Base-by-base conservation (phyloP, 2,113 vertebrate genomes). In the Salvelinus alpinus region DNA sequence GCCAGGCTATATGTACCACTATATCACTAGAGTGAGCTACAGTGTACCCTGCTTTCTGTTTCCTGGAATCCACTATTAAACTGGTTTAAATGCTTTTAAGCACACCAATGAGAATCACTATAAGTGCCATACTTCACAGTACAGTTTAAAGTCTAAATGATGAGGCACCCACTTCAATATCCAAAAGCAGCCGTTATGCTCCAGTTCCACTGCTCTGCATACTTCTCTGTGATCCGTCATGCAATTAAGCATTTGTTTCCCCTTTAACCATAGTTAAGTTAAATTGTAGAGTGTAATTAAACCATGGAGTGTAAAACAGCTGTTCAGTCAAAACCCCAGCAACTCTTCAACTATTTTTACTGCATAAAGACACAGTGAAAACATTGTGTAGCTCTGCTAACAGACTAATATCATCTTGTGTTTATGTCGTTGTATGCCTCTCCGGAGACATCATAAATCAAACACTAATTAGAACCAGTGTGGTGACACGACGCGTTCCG, bases 391-490 rank as follows among this genome's bases (percentile, higher is more conserved):
- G 22, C 62, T 65, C 22, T 76, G 64, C 66, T 69, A 75, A 79
- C 78, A 11, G 38, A 29, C 75, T 74, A 82, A 84, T 27, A 71
- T 54, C 24, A 6, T 76, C 73, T 88, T 82, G 82, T 84, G 94
- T 85, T 31, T 34, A 18, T 87, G 90, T 67, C 66, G 82, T 86
- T 83, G 70, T 76, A 78, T 81, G 85, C 92, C 91, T 87, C 90
- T 93, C 74, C 29, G 92, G 91, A 87, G 90, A 93, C 85, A 86
- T 90, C 88, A 90, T 95, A 93, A 90, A 94, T 91, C 91, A 92
- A 92, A 91, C 93, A 89, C 94, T 95, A 96, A 96, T 96, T 96
- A 96, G 90, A 88, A 75, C 82, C 92, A 94, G 89, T 85, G 92
- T 92, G 88, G 91, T 93, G 95, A 95, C 95, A 94, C 93, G 95